A percentile compares a stretch with the other conserved stretches of the same genome.
These are phyloP conservation scores for Hyalella azteca DNA, from an alignment of 2,888 invertebrate species.

Conservation along the genomic window DNA sequence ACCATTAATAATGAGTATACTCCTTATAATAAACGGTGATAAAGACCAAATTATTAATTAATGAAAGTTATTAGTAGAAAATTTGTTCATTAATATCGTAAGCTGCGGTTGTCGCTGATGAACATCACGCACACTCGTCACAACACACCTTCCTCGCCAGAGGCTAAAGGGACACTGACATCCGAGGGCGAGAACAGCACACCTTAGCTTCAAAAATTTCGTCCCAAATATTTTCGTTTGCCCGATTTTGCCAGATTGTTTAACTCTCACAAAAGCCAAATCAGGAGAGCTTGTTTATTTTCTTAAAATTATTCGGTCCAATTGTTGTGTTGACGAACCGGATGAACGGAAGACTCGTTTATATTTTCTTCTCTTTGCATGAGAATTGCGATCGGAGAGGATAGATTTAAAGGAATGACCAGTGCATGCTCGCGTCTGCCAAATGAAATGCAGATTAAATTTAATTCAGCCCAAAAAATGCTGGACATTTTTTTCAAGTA, in stretches of 20 bases:
- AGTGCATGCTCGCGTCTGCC: too few species aligned
- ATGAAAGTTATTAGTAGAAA: not conserved
- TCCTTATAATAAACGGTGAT: not conserved
- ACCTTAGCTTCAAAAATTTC: too few species aligned
- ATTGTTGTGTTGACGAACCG: not conserved
- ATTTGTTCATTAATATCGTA: too few species aligned
- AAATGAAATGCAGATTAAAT: too few species aligned
- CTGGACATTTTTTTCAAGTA: too few species aligned
- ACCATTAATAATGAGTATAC: not conserved
- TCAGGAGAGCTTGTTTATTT: not conserved
- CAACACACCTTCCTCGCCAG: not conserved
- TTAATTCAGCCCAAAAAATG: too few species aligned
- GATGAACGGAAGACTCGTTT: not conserved
- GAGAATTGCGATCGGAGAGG: too few species aligned
- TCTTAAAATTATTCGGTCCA: too few species aligned
- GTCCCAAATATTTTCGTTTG: not conserved
- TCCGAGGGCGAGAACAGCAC: not conserved
- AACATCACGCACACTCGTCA: not conserved
- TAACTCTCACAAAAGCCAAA: not conserved
- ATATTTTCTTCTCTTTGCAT: not conserved
- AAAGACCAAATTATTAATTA: not conserved
- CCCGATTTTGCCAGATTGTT: not conserved
- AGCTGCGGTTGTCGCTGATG: not conserved
- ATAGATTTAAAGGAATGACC: too few species aligned
- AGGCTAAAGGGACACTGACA: slow-evolving; percentile 5